Percentiles rank a stretch among this genome's conserved stretches.
phyloP scores from a whole-genome alignment of 2,113 vertebrate species.

The Hippopotamus amphibius region DNA sequence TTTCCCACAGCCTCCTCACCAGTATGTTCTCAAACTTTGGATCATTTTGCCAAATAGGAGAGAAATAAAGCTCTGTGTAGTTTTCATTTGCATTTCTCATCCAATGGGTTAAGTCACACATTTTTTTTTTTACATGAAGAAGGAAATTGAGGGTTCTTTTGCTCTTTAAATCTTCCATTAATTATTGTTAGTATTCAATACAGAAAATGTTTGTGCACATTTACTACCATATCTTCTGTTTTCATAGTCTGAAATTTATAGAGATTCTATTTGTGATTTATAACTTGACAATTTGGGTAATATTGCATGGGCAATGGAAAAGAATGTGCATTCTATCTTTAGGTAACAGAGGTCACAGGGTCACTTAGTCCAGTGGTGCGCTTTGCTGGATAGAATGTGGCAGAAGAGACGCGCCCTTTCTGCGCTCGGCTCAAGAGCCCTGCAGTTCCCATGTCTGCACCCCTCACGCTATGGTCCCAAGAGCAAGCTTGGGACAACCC shows the following conservation, averaged over 20 bases:
- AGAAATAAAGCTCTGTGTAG: neutral
- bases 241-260: neutral
- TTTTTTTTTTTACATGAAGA: neutral
- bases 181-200: neutral
- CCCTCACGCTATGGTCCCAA: too few species aligned
- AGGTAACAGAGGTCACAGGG: neutral
- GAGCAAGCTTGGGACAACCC: neutral
- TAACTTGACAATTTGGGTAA: neutral
- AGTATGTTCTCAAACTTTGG: neutral
- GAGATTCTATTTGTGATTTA: neutral
- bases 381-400: neutral
- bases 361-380: neutral
- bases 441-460: accelerated
- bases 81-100: neutral
- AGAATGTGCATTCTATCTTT: neutral
- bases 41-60: neutral
- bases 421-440: neutral
- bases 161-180: neutral
- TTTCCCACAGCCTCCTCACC: neutral
- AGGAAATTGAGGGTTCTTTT: neutral
- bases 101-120: neutral
- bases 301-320: neutral
- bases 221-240: neutral
- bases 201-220: neutral
- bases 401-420: too few species aligned